Base-by-base conservation (phyloP, 2,888 invertebrate genomes). In the Allophyes oxyacanthae region DNA sequence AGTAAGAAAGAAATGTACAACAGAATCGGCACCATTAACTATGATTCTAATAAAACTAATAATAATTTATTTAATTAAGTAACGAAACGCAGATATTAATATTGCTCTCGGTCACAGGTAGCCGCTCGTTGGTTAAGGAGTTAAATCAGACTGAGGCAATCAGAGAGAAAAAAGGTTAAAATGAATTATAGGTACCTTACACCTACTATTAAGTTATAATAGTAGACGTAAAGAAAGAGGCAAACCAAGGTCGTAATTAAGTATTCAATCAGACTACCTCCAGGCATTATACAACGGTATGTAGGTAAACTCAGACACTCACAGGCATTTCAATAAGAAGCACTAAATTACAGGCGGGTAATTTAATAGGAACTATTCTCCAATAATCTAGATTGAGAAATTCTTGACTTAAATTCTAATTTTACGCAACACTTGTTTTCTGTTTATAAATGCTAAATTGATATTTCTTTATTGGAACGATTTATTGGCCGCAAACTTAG, bases 251-350 rank as follows among this genome's bases (percentile, higher is more conserved):
- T 61, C 30, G 37, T 45, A 42, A 44, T 58, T 55, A 61, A 40
- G 38, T 51, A 64, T 51, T 44, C 8, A 50, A 36, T 38, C n/a
- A 14, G 40, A 15, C 13, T 32, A 34, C 46, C 26, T 52, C 34
- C n/a, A 49, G 14, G 45, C 44, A 9, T 25, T 14, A 25, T 15
- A 52, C 20, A n/a, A 37, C 28, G 28, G 9, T 37, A 63, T 20
- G 50, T 46, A 43, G 36, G 36, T 43, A 37, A 28, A 10, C 8
- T 50, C 43, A 14, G 28, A 46, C 42, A 45, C 20, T 67, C 41
- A 33, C 10, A 44, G 57, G 50, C 43, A 63, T 63, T 67, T 60
- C 43, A 67, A 67, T 59, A 64, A 55, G 33, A 10, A 40, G 34
- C 40, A 45, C 25, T 52, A 60, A 48, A 55, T 60, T 52, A 52